These are phyloP conservation scores for Meganola albula DNA, from an alignment of 2,888 invertebrate genomes.

Conservation along the genomic window DNA sequence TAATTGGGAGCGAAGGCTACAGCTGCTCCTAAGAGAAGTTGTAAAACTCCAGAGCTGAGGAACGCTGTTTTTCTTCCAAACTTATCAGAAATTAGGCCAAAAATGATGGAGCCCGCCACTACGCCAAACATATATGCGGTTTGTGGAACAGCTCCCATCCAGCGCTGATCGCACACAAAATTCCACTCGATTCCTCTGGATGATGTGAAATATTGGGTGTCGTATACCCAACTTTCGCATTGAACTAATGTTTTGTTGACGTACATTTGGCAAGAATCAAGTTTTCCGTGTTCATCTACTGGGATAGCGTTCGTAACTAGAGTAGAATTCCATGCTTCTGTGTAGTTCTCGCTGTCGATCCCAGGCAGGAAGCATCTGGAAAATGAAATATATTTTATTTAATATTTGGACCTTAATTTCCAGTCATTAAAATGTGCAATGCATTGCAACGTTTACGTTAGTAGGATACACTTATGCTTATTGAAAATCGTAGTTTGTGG, in stretches of 20 bases:
- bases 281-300: slow-evolving; percentile 68
- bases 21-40: slow-evolving; percentile 82
- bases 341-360: slow-evolving; percentile 72
- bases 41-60: slow-evolving; percentile 85
- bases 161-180: slow-evolving; percentile 86
- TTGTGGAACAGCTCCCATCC: slow-evolving; percentile 90
- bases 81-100: slow-evolving; percentile 88
- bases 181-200: slow-evolving; percentile 90
- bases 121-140: slow-evolving; percentile 90
- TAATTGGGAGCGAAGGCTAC: slow-evolving; percentile 88
- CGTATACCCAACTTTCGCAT: slow-evolving; percentile 82
- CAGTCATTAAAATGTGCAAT: slow-evolving; percentile 12
- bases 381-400: slow-evolving; percentile 32
- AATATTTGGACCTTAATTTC: slow-evolving; percentile 13
- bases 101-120: slow-evolving; percentile 85
- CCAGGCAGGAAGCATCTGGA: slow-evolving; percentile 79
- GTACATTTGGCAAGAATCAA: slow-evolving; percentile 81
- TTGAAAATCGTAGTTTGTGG: too few relatives aligned
- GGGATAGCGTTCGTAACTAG: slow-evolving; percentile 77
- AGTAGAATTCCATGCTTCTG: slow-evolving; percentile 75
- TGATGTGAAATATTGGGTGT: slow-evolving; percentile 83
- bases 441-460: slow-evolving; percentile 27
- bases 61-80: slow-evolving; percentile 88
- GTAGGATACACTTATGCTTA: too few relatives aligned
- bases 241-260: slow-evolving; percentile 49